Evolutionary conservation across 92 coral and sea anemone species (phyloP).

Genomic region (Epizoanthus scotinus): DNA sequence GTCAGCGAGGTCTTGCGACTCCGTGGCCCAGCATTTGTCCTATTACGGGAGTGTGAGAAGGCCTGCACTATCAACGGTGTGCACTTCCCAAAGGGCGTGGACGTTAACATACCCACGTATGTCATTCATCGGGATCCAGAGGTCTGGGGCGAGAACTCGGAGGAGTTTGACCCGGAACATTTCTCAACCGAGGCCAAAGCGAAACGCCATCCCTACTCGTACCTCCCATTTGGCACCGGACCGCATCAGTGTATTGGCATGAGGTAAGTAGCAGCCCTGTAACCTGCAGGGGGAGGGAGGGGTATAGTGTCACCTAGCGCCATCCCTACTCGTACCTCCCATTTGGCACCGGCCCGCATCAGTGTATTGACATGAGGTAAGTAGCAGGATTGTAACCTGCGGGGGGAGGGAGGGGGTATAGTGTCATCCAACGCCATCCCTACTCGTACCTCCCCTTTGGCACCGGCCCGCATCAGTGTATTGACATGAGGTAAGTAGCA

Average conservation of each 20-base stretch:
- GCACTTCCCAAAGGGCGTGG: conserved; percentile 59
- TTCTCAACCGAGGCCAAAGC: conserved; percentile 67
- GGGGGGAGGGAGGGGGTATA: no score
- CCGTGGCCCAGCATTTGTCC: conserved; percentile 50
- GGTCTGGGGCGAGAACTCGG: conserved; percentile 64
- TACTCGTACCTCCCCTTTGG: no score
- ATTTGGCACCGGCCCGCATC: no score
- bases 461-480: no score
- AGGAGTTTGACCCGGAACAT: conserved; percentile 70
- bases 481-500: no score
- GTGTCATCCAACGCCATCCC: no score
- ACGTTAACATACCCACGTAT: conserved; percentile 52
- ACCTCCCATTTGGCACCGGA: conserved; percentile 59
- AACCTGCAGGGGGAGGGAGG: no score
- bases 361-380: no score
- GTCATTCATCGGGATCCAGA: conserved; percentile 77
- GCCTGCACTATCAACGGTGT: conserved; percentile 56
- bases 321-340: no score
- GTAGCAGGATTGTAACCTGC: no score
- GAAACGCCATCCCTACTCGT: conserved; percentile 62
- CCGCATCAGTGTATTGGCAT: conserved; percentile 68
- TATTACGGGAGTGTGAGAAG: conserved; percentile 50
- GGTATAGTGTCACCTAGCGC: no score
- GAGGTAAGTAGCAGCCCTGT: conserved; percentile 31
- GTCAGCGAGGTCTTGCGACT: conserved; percentile 65